phyloP scores from a whole-genome alignment of 2,888 invertebrate species.

The Ormyrus nitidulus region DNA sequence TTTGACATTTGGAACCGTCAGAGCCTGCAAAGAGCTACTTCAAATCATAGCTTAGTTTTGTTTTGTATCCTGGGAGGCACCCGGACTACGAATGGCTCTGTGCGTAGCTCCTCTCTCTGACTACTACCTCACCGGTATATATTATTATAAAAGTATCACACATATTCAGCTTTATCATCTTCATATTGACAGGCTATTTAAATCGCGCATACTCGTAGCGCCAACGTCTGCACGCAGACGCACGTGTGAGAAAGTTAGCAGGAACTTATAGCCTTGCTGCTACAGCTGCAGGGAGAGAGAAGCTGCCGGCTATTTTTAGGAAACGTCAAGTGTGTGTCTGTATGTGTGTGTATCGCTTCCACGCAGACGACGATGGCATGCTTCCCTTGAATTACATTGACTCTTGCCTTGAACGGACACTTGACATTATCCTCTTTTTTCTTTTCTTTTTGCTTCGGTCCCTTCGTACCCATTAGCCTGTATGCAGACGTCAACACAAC shows the following conservation, averaged over 20 bases:
- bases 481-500: slow-evolving; percentile 16
- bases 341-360: background rate
- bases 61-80: background rate
- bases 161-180: slow-evolving; percentile 39
- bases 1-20: slow-evolving; percentile 42
- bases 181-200: slow-evolving; percentile 51
- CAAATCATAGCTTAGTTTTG: slow-evolving; percentile 19
- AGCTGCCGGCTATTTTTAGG: slow-evolving; percentile 42
- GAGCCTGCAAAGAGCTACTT: slow-evolving; percentile 18
- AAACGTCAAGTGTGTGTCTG: background rate
- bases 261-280: slow-evolving; percentile 21
- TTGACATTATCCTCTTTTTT: slow-evolving; percentile 23
- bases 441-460: background rate
- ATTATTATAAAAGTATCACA: slow-evolving; percentile 39
- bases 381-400: slow-evolving; percentile 35
- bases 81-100: slow-evolving; percentile 24
- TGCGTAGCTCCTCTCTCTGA: slow-evolving; percentile 8
- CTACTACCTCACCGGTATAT: slow-evolving; percentile 9
- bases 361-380: slow-evolving; percentile 40
- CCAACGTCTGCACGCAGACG: slow-evolving; percentile 21
- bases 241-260: slow-evolving; percentile 35
- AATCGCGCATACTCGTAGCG: slow-evolving; percentile 36
- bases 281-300: background rate
- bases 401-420: slow-evolving; percentile 46
- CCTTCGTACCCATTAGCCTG: background rate